Base-by-base conservation (phyloP, 1,140 invertebrate genomes). In the Periplaneta americana region DNA sequence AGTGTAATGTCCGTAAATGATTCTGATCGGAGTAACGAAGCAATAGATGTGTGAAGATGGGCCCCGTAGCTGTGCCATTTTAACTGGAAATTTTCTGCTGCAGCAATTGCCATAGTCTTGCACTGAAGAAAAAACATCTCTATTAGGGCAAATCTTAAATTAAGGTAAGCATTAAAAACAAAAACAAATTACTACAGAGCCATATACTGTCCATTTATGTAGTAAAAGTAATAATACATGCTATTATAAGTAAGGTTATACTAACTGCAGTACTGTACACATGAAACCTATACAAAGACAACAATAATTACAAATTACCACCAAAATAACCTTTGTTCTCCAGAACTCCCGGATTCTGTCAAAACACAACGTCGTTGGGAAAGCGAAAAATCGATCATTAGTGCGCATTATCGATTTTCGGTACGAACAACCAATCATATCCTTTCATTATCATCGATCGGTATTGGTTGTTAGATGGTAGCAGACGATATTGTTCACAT, bases 21-120 rank as follows among this genome's bases (percentile, higher is more conserved):
- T 85, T 96, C 94, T 83, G 93, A 95, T 74, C 93, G 92, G 36
- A 95, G 91, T 82, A 96, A 88, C 22, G 93, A 92, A 57, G 95
- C 94, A 78, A 97, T 93, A 48, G 94, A 95, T 81, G 93, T 93
- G 87, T 96, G 95, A 83, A 96, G 89, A 89, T 96, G 94, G 33
- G 92, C 91, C 84, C 92, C 92, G 88, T 95, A 95, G 81, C 94
- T 95, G 86, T 95, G 94, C 95, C 95, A 96, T 90, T 96, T 96
- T 28, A 96, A 89, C 87, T 96, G 95, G 87, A 96, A 96, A 84
- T 95, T 96, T 86, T 96, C 95, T 83, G 78, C 82, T 33, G 93
- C 88, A 8, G 88, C 88, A 82, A 89, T 88, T n/a, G 88, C 86
- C 87, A 89, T 89, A 84, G 88, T 88, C 18, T 17, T 34, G 22